A percentile compares a stretch with the other conserved stretches of the same genome.
phyloP scores from a whole-genome alignment of 1,140 invertebrate genomes.

The Polypedilum vanderplanki region DNA sequence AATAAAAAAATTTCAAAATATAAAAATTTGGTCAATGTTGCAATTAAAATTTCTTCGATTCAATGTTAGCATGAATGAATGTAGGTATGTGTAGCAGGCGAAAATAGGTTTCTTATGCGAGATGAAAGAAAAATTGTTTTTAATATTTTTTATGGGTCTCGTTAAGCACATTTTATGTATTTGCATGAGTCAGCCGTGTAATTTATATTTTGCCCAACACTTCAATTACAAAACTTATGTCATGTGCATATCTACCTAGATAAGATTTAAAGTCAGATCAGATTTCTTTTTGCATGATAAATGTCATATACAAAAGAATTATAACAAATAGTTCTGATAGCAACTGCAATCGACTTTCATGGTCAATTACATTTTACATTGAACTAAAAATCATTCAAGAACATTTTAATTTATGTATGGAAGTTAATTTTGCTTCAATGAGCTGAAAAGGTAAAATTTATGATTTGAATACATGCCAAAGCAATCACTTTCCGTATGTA shows the following conservation, averaged over 20 bases:
- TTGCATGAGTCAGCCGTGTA: too few relatives aligned
- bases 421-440: not conserved
- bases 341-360: not conserved
- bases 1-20: conserved; percentile 4
- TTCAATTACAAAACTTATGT: too few relatives aligned
- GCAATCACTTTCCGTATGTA: not conserved
- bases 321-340: too few relatives aligned
- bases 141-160: too few relatives aligned
- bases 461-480: not conserved
- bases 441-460: not conserved
- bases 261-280: too few relatives aligned
- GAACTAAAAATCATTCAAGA: not conserved
- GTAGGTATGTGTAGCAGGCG: not conserved
- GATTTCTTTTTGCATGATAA: too few relatives aligned
- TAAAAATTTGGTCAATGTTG: not conserved
- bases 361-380: not conserved
- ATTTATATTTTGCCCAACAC: too few relatives aligned
- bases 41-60: not conserved
- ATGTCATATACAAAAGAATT: too few relatives aligned
- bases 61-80: not conserved
- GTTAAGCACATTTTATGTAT: too few relatives aligned
- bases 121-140: too few relatives aligned
- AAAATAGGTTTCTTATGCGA: not conserved
- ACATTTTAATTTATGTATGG: not conserved
- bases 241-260: too few relatives aligned